A percentile compares a stretch with the other conserved stretches of the same genome.
phyloP scores from a whole-genome alignment of 2,797 vertebrate species.

The Diplodus puntazzo region DNA sequence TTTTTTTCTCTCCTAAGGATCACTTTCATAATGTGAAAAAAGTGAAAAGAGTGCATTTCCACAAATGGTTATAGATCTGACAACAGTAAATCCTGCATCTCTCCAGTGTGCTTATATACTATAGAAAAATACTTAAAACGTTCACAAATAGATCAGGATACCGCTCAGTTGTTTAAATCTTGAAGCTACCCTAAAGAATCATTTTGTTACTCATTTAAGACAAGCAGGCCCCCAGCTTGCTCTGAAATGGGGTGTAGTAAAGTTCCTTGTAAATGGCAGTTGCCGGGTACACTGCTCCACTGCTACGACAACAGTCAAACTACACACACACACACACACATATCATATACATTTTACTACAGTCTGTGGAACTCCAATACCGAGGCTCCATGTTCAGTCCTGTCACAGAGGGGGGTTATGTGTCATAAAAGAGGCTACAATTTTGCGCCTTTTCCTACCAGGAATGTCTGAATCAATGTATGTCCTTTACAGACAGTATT shows the following conservation, averaged over 20 bases:
- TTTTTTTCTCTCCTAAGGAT: slow-evolving; percentile 1
- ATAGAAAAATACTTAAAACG: not conserved
- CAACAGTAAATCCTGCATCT: not conserved
- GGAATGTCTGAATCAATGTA: slow-evolving; percentile 12
- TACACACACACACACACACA: slow-evolving; percentile 9
- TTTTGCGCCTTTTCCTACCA: slow-evolving; percentile 30
- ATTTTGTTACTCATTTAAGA: slow-evolving; percentile 30
- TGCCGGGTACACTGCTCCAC: slow-evolving; percentile 40
- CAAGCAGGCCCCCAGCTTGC: not conserved
- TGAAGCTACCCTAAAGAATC: slow-evolving; percentile 13
- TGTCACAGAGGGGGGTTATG: slow-evolving; percentile 15
- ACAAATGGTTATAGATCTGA: not conserved
- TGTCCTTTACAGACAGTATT: not conserved
- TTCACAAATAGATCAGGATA: not conserved
- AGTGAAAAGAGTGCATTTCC: not conserved
- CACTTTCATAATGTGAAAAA: slow-evolving; percentile 6
- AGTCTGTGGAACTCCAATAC: slow-evolving; percentile 1
- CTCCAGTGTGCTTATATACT: not conserved
- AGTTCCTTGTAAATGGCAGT: slow-evolving; percentile 51
- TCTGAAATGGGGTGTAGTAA: slow-evolving; percentile 45
- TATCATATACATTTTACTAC: slow-evolving; percentile 42
- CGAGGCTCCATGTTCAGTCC: slow-evolving; percentile 1
- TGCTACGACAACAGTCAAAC: slow-evolving; percentile 66
- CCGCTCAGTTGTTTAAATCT: slow-evolving; percentile 3
- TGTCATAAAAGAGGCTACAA: slow-evolving; percentile 21